Conservation (phyloP, 2,797 vertebrate species). For the Channallabes apus region DNA sequence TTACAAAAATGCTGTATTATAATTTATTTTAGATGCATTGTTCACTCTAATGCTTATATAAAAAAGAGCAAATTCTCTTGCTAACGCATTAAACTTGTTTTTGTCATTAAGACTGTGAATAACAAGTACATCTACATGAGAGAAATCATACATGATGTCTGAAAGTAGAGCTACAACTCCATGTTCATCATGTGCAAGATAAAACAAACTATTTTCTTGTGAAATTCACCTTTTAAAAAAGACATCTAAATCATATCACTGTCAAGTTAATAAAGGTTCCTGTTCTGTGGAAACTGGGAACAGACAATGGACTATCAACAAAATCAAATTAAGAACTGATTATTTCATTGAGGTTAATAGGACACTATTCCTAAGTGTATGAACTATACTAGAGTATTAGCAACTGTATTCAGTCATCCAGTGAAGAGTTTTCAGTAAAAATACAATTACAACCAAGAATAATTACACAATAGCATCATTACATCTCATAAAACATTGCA, state of each 20-base stretch:
- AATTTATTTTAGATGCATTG: background rate
- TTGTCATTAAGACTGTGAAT: background rate
- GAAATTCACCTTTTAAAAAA: background rate
- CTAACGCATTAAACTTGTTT: background rate
- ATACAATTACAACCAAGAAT: background rate
- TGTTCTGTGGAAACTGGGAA: background rate
- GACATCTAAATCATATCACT: background rate
- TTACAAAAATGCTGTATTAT: no score
- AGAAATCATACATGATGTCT: background rate
- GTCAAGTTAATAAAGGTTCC: background rate
- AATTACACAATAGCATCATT: background rate
- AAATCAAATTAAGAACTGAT: conserved; percentile 12
- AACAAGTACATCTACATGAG: background rate
- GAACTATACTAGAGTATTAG: background rate
- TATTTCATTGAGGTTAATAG: conserved; percentile 17
- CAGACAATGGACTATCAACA: background rate
- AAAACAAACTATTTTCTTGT: background rate
- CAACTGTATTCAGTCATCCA: background rate
- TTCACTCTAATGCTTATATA: background rate
- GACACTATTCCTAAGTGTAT: background rate
- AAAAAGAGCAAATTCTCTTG: background rate
- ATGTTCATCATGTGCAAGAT: background rate
- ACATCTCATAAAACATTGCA: background rate
- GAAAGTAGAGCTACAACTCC: background rate
- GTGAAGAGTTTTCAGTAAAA: background rate